phyloP scores from a whole-genome alignment of 2,888 invertebrate species.

The Shargacucullia verbasci region DNA sequence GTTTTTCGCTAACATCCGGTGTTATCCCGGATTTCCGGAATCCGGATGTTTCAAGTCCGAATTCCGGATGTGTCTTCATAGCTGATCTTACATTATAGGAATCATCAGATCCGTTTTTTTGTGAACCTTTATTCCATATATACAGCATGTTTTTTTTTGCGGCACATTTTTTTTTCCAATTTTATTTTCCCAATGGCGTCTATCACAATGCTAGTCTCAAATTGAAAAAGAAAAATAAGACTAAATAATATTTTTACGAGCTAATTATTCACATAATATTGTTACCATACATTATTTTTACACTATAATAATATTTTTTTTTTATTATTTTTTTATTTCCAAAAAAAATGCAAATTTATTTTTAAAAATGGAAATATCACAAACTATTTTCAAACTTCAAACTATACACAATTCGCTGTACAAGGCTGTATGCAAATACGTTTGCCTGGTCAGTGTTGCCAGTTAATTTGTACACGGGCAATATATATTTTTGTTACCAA shows the following conservation, averaged over 20 bases:
- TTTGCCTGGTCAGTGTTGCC: conserved; percentile 38
- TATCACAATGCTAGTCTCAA: conserved; percentile 18
- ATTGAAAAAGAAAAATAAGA: conserved; percentile 36
- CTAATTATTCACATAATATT: conserved; percentile 55
- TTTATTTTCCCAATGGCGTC: background rate
- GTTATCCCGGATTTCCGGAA: background rate
- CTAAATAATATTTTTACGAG: conserved; percentile 37
- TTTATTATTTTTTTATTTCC: conserved; percentile 39
- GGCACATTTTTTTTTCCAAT: background rate
- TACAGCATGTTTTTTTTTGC: background rate
- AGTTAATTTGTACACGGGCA: conserved; percentile 49
- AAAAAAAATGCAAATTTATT: conserved; percentile 55
- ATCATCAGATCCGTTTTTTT: background rate
- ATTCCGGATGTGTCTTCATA: background rate
- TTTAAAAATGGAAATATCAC: conserved; percentile 55
- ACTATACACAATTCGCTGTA: conserved; percentile 53
- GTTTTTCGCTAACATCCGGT: no score
- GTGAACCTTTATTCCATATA: no score
- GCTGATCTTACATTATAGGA: background rate
- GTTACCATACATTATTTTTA: conserved; percentile 56
- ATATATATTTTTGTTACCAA: conserved; percentile 40
- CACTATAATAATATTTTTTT: conserved; percentile 51
- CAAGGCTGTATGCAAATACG: conserved; percentile 43
- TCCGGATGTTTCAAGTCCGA: background rate
- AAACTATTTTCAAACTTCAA: conserved; percentile 53